Evolutionary conservation across 2,113 vertebrate genomes (phyloP).

Genomic region (Strix uralensis): DNA sequence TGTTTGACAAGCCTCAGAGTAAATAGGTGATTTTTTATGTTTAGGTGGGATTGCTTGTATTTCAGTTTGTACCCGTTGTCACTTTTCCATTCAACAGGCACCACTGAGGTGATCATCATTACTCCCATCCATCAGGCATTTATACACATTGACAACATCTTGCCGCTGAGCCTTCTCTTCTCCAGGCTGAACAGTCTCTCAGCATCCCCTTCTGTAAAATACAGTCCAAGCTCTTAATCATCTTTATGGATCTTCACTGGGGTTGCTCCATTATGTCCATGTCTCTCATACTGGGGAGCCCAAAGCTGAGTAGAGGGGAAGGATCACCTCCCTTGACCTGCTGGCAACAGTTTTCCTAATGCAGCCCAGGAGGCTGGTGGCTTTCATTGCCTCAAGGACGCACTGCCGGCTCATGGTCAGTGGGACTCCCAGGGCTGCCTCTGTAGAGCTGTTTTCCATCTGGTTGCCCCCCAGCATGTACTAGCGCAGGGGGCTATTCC

Average conservation of each 20-base stretch:
- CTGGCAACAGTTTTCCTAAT: background rate
- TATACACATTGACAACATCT: background rate
- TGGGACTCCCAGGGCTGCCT: background rate
- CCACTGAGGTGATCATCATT: background rate
- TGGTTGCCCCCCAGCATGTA: background rate
- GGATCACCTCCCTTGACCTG: background rate
- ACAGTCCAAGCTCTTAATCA: background rate
- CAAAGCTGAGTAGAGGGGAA: background rate
- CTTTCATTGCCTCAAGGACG: background rate
- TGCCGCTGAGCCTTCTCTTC: background rate
- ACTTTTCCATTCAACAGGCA: background rate
- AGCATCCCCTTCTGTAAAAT: background rate
- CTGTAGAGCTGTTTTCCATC: background rate
- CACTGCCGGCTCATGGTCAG: background rate
- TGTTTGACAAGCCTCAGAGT: background rate
- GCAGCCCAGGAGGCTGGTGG: background rate
- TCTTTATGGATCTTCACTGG: background rate
- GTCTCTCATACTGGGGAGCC: background rate
- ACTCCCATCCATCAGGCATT: background rate
- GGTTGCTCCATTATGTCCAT: background rate
- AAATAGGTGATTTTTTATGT: background rate
- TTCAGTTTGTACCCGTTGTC: background rate
- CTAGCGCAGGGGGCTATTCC: background rate
- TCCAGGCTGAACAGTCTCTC: background rate
- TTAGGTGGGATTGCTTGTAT: background rate